Conservation (phyloP, 2,888 invertebrate species). For the Eupithecia exiguata region DNA sequence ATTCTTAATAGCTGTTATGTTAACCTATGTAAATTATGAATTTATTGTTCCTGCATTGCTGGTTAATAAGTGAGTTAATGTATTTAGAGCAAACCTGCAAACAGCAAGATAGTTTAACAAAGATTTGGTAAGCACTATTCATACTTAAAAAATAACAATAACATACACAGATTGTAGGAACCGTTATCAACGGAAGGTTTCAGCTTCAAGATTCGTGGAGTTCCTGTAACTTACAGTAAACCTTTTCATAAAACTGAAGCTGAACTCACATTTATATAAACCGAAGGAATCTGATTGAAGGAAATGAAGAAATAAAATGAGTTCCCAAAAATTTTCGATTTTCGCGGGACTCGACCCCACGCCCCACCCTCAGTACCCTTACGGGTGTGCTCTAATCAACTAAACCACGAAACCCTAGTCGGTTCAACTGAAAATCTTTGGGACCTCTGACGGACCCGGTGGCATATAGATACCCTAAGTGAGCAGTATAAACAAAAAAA, state of each 20-base stretch:
- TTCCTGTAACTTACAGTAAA: not conserved
- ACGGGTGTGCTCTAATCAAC: no score
- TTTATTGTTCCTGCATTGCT: slow-evolving; percentile 20
- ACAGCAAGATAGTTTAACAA: not conserved
- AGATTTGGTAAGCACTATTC: not conserved
- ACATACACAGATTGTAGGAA: not conserved
- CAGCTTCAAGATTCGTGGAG: not conserved
- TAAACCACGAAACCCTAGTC: no score
- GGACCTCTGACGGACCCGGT: no score
- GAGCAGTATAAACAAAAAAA: no score
- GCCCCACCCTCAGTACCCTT: no score
- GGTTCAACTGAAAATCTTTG: no score
- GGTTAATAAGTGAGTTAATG: not conserved
- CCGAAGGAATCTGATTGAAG: no score
- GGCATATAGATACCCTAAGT: no score
- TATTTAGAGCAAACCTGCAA: not conserved
- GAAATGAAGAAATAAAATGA: no score
- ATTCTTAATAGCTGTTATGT: slow-evolving; percentile 17
- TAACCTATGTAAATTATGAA: not conserved
- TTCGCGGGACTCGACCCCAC: no score
- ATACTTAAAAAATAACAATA: not conserved
- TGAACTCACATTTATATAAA: not conserved
- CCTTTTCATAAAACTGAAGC: not conserved
- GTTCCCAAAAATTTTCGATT: no score
- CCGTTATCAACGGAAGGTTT: not conserved